phyloP scores from a whole-genome alignment of 2,797 vertebrate genomes.

The Malacoraja senta region DNA sequence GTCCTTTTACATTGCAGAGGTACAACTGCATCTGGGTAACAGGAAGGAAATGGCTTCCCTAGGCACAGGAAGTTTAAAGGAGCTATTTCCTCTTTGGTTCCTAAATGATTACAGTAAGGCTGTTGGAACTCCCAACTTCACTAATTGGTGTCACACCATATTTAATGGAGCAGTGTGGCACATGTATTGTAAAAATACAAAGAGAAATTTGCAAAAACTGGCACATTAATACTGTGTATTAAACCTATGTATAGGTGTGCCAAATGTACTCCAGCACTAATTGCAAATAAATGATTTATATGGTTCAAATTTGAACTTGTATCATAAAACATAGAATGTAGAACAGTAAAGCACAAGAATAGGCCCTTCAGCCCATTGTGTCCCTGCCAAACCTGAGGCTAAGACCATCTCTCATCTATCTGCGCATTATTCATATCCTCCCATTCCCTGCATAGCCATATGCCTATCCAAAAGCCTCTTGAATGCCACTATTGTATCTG shows the following conservation, averaged over 20 bases:
- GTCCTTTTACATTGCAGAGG: neutral
- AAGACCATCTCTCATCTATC: too few species aligned
- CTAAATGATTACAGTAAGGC: neutral
- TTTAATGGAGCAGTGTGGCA: too few species aligned
- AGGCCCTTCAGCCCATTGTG: too few species aligned
- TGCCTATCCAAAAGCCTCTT: too few species aligned
- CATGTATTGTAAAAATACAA: neutral
- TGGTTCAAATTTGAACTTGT: neutral
- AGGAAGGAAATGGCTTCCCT: constrained; percentile 25
- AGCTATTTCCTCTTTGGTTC: neutral
- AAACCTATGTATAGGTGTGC: neutral
- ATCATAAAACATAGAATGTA: too few species aligned
- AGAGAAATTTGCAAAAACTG: neutral
- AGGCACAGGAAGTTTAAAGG: constrained; percentile 3
- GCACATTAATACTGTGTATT: too few species aligned
- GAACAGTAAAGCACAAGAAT: too few species aligned
- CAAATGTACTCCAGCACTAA: neutral
- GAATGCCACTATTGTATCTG: too few species aligned
- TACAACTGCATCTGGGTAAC: neutral
- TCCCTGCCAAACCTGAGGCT: too few species aligned
- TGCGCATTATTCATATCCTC: too few species aligned
- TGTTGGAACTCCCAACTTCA: neutral
- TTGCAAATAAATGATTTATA: neutral
- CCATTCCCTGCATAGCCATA: too few species aligned
- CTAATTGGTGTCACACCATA: neutral